phyloP scores from a whole-genome alignment of 23 tunicate species.

The Trididemnum miniatum region DNA sequence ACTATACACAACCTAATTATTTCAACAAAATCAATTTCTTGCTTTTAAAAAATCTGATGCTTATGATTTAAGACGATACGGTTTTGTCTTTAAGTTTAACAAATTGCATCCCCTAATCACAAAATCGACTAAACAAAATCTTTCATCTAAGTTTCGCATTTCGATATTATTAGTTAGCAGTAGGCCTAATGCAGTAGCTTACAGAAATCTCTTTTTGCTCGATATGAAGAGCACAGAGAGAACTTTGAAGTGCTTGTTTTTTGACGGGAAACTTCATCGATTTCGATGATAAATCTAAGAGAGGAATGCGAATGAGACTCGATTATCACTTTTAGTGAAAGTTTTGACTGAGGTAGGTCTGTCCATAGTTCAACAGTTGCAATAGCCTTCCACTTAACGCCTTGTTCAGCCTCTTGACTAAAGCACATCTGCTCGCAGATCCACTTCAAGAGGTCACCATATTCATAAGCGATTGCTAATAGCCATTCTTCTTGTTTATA shows the following conservation, averaged over 20 bases:
- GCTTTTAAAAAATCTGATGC: too few relatives aligned
- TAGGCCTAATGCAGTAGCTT: not conserved
- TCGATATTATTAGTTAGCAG: too few relatives aligned
- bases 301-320: not conserved
- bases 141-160: too few relatives aligned
- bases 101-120: too few relatives aligned
- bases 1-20: too few relatives aligned
- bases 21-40: too few relatives aligned
- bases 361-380: not conserved
- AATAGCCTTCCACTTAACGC: slow-evolving; percentile 3
- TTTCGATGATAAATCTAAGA: not conserved
- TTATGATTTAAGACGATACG: too few relatives aligned
- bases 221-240: not conserved
- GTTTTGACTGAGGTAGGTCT: not conserved
- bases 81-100: too few relatives aligned
- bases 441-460: not conserved
- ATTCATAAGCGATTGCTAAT: not conserved
- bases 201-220: not conserved
- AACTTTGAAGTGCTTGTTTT: slow-evolving; percentile 10
- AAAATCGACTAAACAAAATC: too few relatives aligned
- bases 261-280: not conserved
- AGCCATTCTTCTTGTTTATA: slow-evolving; percentile 1
- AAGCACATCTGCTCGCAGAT: slow-evolving; percentile 15
- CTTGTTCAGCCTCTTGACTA: not conserved
- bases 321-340: slow-evolving; percentile 4